Base-by-base conservation (phyloP, 2,888 invertebrate genomes). In the Cataglyphis livida region DNA sequence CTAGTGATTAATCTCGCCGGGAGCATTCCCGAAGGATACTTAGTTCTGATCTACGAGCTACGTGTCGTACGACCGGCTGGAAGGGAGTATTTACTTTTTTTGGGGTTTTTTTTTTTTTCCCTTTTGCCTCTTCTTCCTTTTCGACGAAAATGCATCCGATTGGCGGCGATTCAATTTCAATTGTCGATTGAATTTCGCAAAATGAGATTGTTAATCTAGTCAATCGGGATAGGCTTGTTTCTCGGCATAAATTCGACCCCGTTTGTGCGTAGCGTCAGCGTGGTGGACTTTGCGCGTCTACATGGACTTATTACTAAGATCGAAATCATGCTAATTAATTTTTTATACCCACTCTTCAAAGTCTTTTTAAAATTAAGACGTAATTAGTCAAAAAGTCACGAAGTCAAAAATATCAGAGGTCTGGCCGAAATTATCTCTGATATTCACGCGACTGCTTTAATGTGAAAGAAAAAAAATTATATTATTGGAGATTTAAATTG, bases 1-100 rank as follows among this genome's bases (percentile, higher is more conserved):
- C 86, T 86, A 88, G 92, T 90, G 92, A 92, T 92, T 92, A 92
- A 92, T 92, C 92, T 92, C 88, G 86, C 91, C 87, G 81, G 88
- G 84, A 88, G 91, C 88, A 91, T 91, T 92, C 90, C 91, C 91
- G 89, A 91, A 90, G 91, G 92, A 91, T 92, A 92, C 92, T 92
- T 92, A 91, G 90, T 88, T 86, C 91, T 90, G 91, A 91, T 92
- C 91, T 92, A 92, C 88, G 91, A 91, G 91, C 89, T 65, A 83
- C 85, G 85, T 89, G 78, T 82, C 75, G 79, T 71, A 74, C 82
- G 70, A 84, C 41, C 48, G 68, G 35, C 51, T 21, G 15, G 48
- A 70, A 59, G 32, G 21, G 25, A 41, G 59, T 70, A 61, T 70
- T 70, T 79, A 32, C 59, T 6, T 6, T 6, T 6, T 6, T 35